These are phyloP conservation scores for Anthophora plumipes DNA, from an alignment of 2,888 invertebrate genomes.

Conservation along the genomic window DNA sequence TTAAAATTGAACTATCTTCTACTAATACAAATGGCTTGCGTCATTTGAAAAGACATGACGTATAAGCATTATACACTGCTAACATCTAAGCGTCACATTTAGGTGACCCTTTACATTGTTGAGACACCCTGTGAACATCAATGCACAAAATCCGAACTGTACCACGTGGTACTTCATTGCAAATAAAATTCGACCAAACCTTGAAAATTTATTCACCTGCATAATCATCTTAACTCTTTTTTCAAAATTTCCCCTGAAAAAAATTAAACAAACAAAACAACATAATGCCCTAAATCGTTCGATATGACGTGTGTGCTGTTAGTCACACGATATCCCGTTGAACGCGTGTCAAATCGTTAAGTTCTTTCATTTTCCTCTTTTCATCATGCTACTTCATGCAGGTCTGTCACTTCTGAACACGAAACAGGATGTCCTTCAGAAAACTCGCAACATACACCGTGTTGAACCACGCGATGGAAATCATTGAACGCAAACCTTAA, in stretches of 20 bases:
- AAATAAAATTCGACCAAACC: not conserved
- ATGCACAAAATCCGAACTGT: not conserved
- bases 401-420: constrained; percentile 5
- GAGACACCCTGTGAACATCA: too few species aligned
- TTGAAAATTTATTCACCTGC: constrained; percentile 13
- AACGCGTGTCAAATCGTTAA: constrained; percentile 23
- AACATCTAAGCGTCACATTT: too few species aligned
- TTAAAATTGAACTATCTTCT: too few species aligned
- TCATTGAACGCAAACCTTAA: constrained; percentile 17
- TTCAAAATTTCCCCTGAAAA: not conserved
- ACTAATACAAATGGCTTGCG: too few species aligned
- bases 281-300: not conserved
- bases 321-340: not conserved
- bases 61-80: too few species aligned
- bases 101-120: too few species aligned
- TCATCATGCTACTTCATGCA: constrained; percentile 7
- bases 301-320: not conserved
- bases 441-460: not conserved
- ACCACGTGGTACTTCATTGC: not conserved
- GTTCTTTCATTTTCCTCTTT: not conserved
- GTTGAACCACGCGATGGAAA: constrained; percentile 33
- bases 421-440: constrained; percentile 53
- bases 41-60: too few species aligned
- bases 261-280: not conserved
- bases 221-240: too few species aligned